Conservation (phyloP, 2,797 vertebrate species). For the Garrulus glandarius region DNA sequence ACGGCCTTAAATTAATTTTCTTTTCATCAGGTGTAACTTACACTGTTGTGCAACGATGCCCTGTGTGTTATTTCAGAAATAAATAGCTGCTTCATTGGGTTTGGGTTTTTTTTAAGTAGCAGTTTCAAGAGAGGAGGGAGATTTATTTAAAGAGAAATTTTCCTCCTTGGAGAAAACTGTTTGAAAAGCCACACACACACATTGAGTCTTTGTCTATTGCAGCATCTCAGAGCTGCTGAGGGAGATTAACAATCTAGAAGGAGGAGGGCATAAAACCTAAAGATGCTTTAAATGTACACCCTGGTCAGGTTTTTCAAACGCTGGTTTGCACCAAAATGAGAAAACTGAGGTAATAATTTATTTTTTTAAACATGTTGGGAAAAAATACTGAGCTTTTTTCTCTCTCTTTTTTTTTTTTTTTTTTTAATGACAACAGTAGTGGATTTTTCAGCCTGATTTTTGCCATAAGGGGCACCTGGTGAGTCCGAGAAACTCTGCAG, state of each 20-base stretch:
- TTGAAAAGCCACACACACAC: conserved; percentile 60
- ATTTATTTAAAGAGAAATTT: conserved; percentile 65
- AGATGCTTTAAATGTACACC: background rate
- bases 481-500: background rate
- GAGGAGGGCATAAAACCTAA: background rate
- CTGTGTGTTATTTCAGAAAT: conserved; percentile 64
- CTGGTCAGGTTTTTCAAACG: background rate
- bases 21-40: conserved; percentile 49
- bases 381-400: background rate
- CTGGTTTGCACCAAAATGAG: background rate
- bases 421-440: background rate
- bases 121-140: background rate
- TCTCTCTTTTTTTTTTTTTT: background rate
- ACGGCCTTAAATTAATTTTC: conserved; percentile 51
- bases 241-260: conserved; percentile 24
- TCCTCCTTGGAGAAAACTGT: conserved; percentile 47
- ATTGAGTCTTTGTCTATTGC: conserved; percentile 47
- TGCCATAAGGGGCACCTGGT: conserved; percentile 3
- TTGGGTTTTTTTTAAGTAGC: background rate
- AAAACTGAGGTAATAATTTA: conserved; percentile 7
- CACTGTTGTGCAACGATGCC: conserved; percentile 36
- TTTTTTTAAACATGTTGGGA: conserved; percentile 6
- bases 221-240: conserved; percentile 42
- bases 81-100: conserved; percentile 50
- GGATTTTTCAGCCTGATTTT: background rate